Evolutionary conservation across 2,113 vertebrate genomes (phyloP).

Genomic region (Enhydra lutris): DNA sequence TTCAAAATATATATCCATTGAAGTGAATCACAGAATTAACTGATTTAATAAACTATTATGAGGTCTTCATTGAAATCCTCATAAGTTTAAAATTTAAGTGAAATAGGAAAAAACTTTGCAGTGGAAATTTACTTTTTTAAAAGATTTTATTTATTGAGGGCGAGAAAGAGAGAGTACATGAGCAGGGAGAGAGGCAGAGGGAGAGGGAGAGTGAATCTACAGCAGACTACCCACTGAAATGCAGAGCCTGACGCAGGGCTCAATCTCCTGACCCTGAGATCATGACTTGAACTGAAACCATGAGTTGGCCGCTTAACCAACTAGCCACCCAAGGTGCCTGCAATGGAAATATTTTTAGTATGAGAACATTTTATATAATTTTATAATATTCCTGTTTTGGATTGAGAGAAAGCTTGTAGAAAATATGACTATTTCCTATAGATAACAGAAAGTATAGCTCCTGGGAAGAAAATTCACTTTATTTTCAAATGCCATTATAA

Average conservation of each 20-base stretch:
- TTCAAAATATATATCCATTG: not conserved
- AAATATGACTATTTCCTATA: not conserved
- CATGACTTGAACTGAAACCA: not conserved
- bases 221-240: not conserved
- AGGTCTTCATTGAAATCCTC: not conserved
- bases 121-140: not conserved
- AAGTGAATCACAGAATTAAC: slow-evolving; percentile 28
- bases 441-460: not conserved
- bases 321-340: not conserved
- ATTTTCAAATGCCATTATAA: slow-evolving; percentile 11
- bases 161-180: not conserved
- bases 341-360: not conserved
- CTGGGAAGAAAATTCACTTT: slow-evolving; percentile 3
- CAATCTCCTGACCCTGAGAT: not conserved
- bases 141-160: not conserved
- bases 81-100: slow-evolving; percentile 41
- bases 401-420: not conserved
- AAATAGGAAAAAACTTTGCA: not conserved
- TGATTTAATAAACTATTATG: slow-evolving; percentile 16
- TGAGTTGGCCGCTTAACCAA: not conserved
- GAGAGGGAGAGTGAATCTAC: not conserved
- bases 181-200: not conserved
- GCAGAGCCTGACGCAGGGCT: not conserved
- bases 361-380: slow-evolving; percentile 21
- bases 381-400: not conserved